Evolutionary conservation across 2,797 vertebrate genomes (phyloP), one percentile per base, ranked within the genome.

Genomic region (Poecilia wingei): DNA sequence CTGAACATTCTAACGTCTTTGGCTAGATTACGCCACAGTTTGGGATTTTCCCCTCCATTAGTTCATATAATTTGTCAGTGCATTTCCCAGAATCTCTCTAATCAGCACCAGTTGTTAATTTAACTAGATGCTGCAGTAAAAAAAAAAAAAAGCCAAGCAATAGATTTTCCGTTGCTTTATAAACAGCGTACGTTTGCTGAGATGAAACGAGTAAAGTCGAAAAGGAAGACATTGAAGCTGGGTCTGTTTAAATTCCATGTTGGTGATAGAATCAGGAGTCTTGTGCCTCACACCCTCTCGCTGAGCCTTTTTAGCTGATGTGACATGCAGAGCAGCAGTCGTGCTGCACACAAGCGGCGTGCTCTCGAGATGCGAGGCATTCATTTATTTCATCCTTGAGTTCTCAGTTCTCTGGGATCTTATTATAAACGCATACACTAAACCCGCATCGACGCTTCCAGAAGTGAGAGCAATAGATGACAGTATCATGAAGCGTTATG

Each of bases 291-390:
- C 79, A 64, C 51, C 59, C 72, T 47, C 72, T 72, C 51, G 31
- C 69, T 8, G 20, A 88, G 66, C 53, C 55, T 85, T 53, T 53
- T 83, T 79, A 77, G 66, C 47, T 75, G 43, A 84, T 87, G 81
- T 80, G 77, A 79, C 82, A 78, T 82, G 81, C 78, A 79, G 83
- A 87, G 61, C 81, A 81, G 79, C 72, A 87, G 81, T 76, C 53
- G 70, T 41, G 36, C 70, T 76, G 46, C 77, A 72, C 55, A 66
- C 45, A 79, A 4, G 47, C 74, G 53, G 61, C 22, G 66, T 47
- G 66, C 57, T 85, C 80, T 81, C 46, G 31, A 41, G 59, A 74
- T 28, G 20, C 49, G 41, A 78, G 39, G 47, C 31, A 31, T 28
- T 72, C n/a, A 64, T 79, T 66, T 51, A 39, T 49, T 41, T 51